A percentile compares a stretch with the other conserved stretches of the same genome.
Evolutionary conservation across 2,797 vertebrate species (phyloP).

Genomic region (Kryptopterus vitreolus): DNA sequence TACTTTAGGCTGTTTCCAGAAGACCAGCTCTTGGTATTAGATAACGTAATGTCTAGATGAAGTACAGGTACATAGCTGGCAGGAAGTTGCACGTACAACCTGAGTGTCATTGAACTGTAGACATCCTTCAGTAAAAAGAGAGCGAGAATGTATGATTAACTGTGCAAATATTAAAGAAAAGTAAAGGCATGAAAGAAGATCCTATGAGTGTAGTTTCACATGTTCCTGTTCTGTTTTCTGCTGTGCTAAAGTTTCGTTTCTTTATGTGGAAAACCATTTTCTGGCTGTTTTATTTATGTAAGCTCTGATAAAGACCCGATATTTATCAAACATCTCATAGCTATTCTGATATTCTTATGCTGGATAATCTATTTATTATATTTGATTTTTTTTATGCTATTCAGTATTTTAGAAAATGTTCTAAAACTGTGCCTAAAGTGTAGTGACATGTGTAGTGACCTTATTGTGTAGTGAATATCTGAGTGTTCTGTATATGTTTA

Average conservation of each 20-base stretch:
- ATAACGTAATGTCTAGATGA: constrained; percentile 22
- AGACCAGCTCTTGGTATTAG: constrained; percentile 30
- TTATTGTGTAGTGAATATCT: not conserved
- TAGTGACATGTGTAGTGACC: not conserved
- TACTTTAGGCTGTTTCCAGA: constrained; percentile 4
- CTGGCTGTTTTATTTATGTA: constrained; percentile 36
- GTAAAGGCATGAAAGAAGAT: constrained; percentile 27
- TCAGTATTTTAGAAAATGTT: not conserved
- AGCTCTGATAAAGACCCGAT: constrained; percentile 19
- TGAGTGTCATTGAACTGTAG: constrained; percentile 53
- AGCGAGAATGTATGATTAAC: constrained; percentile 36
- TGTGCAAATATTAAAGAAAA: constrained; percentile 45
- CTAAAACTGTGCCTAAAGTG: too few relatives aligned
- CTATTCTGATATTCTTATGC: constrained; percentile 18
- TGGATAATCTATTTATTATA: constrained; percentile 53
- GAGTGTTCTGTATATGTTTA: constrained; percentile 12
- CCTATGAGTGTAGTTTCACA: constrained; percentile 35
- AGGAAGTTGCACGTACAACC: constrained; percentile 19
- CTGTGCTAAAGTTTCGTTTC: not conserved
- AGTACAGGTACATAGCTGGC: constrained; percentile 26
- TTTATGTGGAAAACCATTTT: not conserved
- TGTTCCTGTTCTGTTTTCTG: constrained; percentile 22
- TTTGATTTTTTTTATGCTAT: constrained; percentile 35
- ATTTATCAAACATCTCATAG: constrained; percentile 29
- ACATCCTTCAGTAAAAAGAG: constrained; percentile 24